Conservation (phyloP, 64 coral and sea anemone genomes). For the Pocillopora verrucosa region DNA sequence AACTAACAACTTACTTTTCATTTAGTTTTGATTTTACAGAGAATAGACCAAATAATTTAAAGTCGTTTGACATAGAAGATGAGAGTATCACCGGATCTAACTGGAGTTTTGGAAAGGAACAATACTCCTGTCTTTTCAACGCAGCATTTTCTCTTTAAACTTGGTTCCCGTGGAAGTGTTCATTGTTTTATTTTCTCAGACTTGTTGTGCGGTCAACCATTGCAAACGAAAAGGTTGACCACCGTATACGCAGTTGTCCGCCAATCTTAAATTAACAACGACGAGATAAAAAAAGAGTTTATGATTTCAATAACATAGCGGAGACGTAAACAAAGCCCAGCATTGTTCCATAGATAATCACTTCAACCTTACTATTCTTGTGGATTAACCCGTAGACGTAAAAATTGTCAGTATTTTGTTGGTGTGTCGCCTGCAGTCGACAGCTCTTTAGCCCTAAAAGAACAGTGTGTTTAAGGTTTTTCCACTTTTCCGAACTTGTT, state of each 20-base stretch:
- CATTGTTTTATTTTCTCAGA: background rate
- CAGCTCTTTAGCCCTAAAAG: too few species aligned
- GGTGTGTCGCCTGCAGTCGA: background rate
- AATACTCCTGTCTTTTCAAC: too few species aligned
- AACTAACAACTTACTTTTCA: too few species aligned
- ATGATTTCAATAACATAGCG: background rate
- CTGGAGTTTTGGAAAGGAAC: too few species aligned
- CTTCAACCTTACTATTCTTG: background rate
- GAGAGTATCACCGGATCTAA: too few species aligned
- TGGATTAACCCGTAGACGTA: background rate
- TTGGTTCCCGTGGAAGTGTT: too few species aligned
- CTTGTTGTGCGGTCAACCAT: background rate
- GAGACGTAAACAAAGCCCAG: background rate
- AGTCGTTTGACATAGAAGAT: too few species aligned
- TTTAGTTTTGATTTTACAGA: too few species aligned
- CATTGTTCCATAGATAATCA: background rate
- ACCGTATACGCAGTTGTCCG: background rate
- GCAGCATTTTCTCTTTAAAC: too few species aligned
- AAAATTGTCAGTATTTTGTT: background rate
- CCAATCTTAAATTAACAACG: background rate
- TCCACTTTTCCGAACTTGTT: too few species aligned
- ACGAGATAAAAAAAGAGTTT: background rate
- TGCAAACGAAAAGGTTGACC: background rate
- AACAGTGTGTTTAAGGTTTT: too few species aligned
- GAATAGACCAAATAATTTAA: too few species aligned